Base-by-base conservation (phyloP, 1,140 invertebrate genomes). In the Capitella teleta region DNA sequence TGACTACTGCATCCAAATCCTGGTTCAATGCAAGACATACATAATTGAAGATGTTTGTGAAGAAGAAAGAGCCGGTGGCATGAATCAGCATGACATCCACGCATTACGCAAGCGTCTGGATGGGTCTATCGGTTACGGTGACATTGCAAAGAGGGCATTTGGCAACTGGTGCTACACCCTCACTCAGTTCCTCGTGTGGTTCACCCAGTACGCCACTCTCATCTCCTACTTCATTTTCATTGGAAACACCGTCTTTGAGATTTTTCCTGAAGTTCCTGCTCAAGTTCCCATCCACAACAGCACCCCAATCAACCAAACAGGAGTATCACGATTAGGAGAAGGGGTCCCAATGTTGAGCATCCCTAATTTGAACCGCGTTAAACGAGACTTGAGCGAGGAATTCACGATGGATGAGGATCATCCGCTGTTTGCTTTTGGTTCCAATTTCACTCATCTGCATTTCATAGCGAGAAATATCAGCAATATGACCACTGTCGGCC, bases 131-230 rank as follows among this genome's bases (percentile, higher is more conserved):
- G 62, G 59, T n/a, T 69, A 67, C 48, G 64, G 66, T 14, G 64
- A 69, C 53, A 51, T 71, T 19, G 68, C 63, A 10, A 52, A 57
- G 19, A 24, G 60, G 3, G 54, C 54, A 10, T 63, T 57, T 52
- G 68, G 68, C 6, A 32, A 5, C 32, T 10, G 67, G 66, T 37
- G 32, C 10, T 49, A 43, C 34, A 38, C 43, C 21, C 26, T 51
- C 6, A 51, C 30, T 21, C 38, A 45, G 21, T 23, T 28, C 2
- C 26, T 26, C 10, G 41, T 51, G 10, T 46, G 38, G 18, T 46
- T 69, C 5, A 68, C 68, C 12, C 68, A 71, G 55, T 67, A 63
- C 56, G 60, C 64, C 24, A 68, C 66, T 32, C 66, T 63, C 55
- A 53, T 66, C 8, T 55, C 30, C 5, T 71, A 71, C 51, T 69